Evolutionary conservation across 2,888 invertebrate genomes (phyloP).

Genomic region (Temnothorax unifasciatus): DNA sequence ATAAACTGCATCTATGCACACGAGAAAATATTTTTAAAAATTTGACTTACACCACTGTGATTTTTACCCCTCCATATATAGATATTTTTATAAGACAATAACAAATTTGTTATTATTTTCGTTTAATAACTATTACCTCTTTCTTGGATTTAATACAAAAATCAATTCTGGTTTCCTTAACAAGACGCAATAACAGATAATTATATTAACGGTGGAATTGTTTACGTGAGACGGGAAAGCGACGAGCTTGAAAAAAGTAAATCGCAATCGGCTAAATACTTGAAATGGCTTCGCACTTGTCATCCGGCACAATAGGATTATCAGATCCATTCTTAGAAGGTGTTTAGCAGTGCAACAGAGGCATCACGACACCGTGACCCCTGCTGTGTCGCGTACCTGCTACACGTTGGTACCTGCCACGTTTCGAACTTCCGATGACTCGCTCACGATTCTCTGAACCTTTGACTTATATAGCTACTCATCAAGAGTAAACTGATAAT

Average conservation of each 20-base stretch:
- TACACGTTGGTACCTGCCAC: conserved; percentile 66
- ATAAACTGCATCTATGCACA: no score
- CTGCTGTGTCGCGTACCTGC: conserved; percentile 66
- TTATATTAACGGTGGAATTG: not conserved
- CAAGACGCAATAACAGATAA: not conserved
- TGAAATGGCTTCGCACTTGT: conserved; percentile 79
- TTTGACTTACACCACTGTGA: no score
- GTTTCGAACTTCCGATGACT: conserved; percentile 77
- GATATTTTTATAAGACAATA: not conserved
- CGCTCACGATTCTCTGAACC: conserved; percentile 83
- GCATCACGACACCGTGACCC: conserved; percentile 76
- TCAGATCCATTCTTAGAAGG: conserved; percentile 79
- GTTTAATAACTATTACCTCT: not conserved
- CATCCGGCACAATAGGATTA: conserved; percentile 72
- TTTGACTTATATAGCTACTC: conserved; percentile 56
- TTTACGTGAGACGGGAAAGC: not conserved
- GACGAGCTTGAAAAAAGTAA: conserved; percentile 45
- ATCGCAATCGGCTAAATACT: conserved; percentile 54
- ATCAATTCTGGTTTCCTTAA: not conserved
- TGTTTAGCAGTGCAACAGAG: conserved; percentile 74
- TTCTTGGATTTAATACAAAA: not conserved
- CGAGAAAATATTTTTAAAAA: no score
- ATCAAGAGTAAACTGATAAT: conserved; percentile 14
- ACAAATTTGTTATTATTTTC: not conserved
- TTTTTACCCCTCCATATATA: no score